Evolutionary conservation across 2,797 vertebrate species (phyloP).

Genomic region (Myotis myotis): DNA sequence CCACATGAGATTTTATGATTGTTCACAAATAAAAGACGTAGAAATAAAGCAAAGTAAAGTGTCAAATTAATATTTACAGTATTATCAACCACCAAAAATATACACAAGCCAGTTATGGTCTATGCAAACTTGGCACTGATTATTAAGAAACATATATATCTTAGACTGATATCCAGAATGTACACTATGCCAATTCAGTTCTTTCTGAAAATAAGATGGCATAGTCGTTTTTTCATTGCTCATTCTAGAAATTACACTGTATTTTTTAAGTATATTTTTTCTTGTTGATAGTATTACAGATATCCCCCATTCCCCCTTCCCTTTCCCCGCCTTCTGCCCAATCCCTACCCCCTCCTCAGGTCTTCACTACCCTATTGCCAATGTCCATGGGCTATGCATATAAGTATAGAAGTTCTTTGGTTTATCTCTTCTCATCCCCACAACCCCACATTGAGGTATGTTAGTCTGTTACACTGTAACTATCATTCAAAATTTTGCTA

Average conservation of each 20-base stretch:
- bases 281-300: too few species aligned
- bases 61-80: background rate
- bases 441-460: too few species aligned
- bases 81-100: background rate
- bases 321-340: too few species aligned
- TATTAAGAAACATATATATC: background rate
- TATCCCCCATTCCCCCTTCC: too few species aligned
- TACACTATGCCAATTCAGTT: background rate
- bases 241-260: background rate
- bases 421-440: too few species aligned
- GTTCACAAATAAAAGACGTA: constrained; percentile 30
- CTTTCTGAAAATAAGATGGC: background rate
- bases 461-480: background rate
- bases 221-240: background rate
- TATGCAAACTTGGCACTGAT: background rate
- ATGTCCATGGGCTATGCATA: too few species aligned
- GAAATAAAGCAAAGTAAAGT: constrained; percentile 29
- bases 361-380: too few species aligned
- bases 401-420: too few species aligned
- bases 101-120: background rate
- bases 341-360: too few species aligned
- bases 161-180: background rate
- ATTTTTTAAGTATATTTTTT: background rate
- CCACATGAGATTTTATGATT: background rate
- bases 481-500: background rate